phyloP scores from a whole-genome alignment of 2,113 vertebrate genomes.

The Tricholaema leucomelas region DNA sequence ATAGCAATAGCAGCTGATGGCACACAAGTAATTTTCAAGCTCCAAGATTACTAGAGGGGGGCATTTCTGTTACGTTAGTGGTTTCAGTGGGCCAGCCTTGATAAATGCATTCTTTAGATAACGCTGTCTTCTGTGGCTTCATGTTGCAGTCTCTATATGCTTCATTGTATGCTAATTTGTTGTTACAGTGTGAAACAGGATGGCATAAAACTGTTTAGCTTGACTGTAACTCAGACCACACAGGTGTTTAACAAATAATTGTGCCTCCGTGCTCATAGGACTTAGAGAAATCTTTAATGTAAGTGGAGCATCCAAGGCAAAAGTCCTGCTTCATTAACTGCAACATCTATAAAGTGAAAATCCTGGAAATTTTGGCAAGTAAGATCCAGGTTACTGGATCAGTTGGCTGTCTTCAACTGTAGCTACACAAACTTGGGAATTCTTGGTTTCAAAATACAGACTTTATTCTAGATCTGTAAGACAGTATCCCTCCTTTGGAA shows the following conservation, averaged over 20 bases:
- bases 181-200: not conserved
- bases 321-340: not conserved
- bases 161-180: not conserved
- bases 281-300: not conserved
- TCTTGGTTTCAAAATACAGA: not conserved
- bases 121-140: not conserved
- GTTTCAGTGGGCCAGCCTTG: not conserved
- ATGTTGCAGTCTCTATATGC: not conserved
- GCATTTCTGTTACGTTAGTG: not conserved
- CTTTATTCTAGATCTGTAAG: not conserved
- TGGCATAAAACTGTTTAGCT: not conserved
- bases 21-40: not conserved
- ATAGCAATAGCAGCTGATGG: not conserved
- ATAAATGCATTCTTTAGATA: not conserved
- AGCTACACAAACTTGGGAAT: not conserved
- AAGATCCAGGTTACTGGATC: not conserved
- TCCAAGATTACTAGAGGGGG: not conserved
- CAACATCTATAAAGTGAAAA: not conserved
- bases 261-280: not conserved
- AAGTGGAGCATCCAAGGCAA: not conserved
- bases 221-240: not conserved
- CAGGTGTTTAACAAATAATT: not conserved
- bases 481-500: not conserved
- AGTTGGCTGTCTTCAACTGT: not conserved
- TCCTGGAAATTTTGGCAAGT: not conserved